Evolutionary conservation across 2,888 invertebrate genomes (phyloP).

Genomic region (Microctonus hyperodae): DNA sequence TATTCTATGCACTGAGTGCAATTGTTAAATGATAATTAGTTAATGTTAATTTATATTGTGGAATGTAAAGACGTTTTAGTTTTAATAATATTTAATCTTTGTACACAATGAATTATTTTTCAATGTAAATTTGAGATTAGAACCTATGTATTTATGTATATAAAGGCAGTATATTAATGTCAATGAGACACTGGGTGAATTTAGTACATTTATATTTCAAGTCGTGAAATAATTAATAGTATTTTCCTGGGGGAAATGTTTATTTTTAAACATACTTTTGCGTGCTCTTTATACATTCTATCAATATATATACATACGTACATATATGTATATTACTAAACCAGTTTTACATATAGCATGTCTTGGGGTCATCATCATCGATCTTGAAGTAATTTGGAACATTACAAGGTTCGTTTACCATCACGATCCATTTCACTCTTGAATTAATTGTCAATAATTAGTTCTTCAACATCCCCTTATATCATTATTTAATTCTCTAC

Average conservation of each 20-base stretch:
- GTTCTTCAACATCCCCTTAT: neutral
- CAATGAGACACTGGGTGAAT: neutral
- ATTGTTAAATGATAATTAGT: neutral
- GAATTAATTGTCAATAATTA: neutral
- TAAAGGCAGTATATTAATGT: neutral
- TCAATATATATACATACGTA: neutral
- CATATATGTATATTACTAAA: neutral
- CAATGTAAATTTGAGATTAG: too few species aligned
- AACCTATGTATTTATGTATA: neutral
- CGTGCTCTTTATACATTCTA: neutral
- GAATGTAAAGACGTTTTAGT: neutral
- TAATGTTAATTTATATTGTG: neutral
- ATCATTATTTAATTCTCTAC: neutral
- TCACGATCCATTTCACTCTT: slow-evolving; percentile 11
- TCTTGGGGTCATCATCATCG: slow-evolving; percentile 15
- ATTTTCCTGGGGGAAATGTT: neutral
- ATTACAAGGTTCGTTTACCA: slow-evolving; percentile 1
- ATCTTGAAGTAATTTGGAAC: slow-evolving; percentile 15
- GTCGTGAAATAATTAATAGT: neutral
- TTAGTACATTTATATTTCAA: neutral
- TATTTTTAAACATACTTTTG: neutral
- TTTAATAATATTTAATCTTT: too few species aligned
- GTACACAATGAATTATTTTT: neutral
- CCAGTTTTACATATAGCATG: slow-evolving; percentile 24
- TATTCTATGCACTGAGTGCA: neutral